These are phyloP conservation scores for Catajapyx aquilonaris DNA, from an alignment of 1,140 invertebrate genomes.

Conservation along the genomic window DNA sequence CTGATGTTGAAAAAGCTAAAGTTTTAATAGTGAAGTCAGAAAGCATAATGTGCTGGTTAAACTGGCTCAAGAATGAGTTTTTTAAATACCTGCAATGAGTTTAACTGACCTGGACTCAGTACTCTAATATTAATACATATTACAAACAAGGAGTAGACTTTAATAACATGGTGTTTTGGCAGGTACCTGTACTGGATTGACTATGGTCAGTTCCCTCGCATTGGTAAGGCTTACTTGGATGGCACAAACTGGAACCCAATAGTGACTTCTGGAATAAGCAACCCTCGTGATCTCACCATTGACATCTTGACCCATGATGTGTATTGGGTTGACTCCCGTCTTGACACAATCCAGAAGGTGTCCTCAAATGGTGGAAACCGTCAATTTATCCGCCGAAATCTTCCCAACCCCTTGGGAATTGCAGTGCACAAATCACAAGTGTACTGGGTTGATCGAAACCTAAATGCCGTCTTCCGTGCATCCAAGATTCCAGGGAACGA, in stretches of 20 bases:
- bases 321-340: constrained; percentile 89
- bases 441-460: constrained; percentile 90
- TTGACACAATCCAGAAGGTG: constrained; percentile 80
- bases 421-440: constrained; percentile 56
- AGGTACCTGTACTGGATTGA: constrained; percentile 89
- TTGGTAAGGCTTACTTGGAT: constrained; percentile 75
- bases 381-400: constrained; percentile 61
- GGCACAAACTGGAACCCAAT: constrained; percentile 70
- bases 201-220: constrained; percentile 88
- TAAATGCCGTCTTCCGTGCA: constrained; percentile 56
- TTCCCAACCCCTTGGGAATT: constrained; percentile 89
- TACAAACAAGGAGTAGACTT: no score
- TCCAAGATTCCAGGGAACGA: constrained; percentile 29
- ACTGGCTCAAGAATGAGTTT: no score
- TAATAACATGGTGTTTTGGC: not conserved
- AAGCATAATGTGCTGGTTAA: no score
- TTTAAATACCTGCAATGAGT: no score
- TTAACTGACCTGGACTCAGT: no score
- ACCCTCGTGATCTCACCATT: constrained; percentile 79
- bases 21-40: no score
- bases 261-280: constrained; percentile 72
- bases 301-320: constrained; percentile 87
- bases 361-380: constrained; percentile 56
- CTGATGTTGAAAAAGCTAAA: no score
- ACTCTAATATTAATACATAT: no score